Percentiles rank a stretch among this genome's conserved stretches.
Conservation (phyloP, 2,113 vertebrate genomes). For the Thamnophis sirtalis region DNA sequence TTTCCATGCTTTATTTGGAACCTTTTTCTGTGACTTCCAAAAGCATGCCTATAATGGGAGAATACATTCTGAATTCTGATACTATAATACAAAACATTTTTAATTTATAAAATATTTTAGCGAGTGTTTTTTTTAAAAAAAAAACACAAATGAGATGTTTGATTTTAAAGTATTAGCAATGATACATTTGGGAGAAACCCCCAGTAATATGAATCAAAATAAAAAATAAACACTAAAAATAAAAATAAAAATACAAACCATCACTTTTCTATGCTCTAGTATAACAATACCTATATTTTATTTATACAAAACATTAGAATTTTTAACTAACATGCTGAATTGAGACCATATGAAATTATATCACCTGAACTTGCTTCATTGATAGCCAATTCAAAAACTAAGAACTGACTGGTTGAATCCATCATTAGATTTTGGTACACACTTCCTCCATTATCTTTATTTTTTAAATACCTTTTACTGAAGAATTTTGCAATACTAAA, state of each 20-base stretch:
- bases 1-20: neutral
- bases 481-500: neutral
- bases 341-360: neutral
- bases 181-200: neutral
- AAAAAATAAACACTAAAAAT: neutral
- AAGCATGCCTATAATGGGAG: neutral
- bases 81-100: neutral
- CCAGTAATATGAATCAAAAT: neutral
- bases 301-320: neutral
- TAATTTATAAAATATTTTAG: neutral
- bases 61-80: neutral
- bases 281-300: neutral
- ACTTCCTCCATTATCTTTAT: neutral
- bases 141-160: neutral
- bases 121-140: neutral
- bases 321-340: neutral
- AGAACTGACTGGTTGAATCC: neutral
- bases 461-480: neutral
- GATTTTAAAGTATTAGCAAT: neutral
- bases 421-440: neutral
- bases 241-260: neutral
- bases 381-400: neutral
- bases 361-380: neutral
- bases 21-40: neutral
- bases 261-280: neutral